A percentile compares a stretch with the other conserved stretches of the same genome.
phyloP scores from a whole-genome alignment of 2,797 vertebrate genomes.

The Eulemur rubriventer region DNA sequence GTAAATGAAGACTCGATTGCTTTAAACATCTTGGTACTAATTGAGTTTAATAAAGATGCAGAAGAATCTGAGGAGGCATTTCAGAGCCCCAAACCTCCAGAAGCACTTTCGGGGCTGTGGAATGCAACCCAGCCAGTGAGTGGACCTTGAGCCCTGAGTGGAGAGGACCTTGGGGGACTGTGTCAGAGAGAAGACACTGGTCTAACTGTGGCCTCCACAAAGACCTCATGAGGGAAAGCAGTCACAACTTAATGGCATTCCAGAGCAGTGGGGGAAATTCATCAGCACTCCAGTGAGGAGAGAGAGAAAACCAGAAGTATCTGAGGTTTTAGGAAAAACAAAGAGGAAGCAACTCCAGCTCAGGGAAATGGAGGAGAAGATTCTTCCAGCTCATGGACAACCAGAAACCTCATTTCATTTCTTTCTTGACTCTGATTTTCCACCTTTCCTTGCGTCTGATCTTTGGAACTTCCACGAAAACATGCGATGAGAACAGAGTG shows the following conservation, averaged over 20 bases:
- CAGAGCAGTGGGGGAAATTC: neutral
- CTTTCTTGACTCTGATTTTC: neutral
- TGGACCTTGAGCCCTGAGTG: neutral
- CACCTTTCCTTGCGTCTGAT: neutral
- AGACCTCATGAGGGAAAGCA: neutral
- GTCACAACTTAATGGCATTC: neutral
- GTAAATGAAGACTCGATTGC: conserved; percentile 46
- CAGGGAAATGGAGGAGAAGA: neutral
- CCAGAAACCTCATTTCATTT: neutral
- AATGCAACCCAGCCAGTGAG: neutral
- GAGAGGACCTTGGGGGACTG: neutral
- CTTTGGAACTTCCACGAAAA: neutral
- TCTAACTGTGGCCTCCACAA: neutral
- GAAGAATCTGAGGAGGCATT: neutral
- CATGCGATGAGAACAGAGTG: neutral
- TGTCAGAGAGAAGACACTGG: neutral
- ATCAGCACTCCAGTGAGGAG: neutral
- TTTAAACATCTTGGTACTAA: conserved; percentile 27
- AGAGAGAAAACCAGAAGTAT: neutral
- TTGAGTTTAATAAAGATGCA: conserved; percentile 31
- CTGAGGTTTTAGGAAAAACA: neutral
- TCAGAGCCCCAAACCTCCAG: neutral
- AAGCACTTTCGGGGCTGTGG: neutral
- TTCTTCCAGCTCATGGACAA: neutral
- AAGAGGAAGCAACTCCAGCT: neutral